Percentiles rank a stretch among this genome's conserved stretches.
These are phyloP conservation scores for Lagria hirta DNA, from an alignment of 2,888 invertebrate genomes.

Conservation along the genomic window DNA sequence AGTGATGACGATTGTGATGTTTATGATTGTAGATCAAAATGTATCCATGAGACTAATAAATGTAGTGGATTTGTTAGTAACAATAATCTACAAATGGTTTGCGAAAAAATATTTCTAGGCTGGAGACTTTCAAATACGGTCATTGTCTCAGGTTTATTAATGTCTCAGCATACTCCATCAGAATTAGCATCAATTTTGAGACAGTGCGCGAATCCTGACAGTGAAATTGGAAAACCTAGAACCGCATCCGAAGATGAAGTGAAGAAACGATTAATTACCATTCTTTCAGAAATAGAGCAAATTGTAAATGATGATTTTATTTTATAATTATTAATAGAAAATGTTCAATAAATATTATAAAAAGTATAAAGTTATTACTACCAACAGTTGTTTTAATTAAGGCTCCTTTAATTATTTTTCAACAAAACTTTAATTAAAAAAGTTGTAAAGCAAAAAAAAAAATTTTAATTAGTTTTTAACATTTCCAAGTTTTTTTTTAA, in stretches of 20 bases:
- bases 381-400: too few relatives aligned
- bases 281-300: constrained; percentile 58
- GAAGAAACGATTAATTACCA: constrained; percentile 57
- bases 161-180: constrained; percentile 62
- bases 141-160: constrained; percentile 62
- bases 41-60: constrained; percentile 56
- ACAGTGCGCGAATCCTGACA: constrained; percentile 61
- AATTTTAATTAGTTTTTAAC: too few relatives aligned
- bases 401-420: too few relatives aligned
- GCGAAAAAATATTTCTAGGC: constrained; percentile 66
- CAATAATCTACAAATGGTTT: constrained; percentile 68
- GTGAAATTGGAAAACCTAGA: constrained; percentile 55
- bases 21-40: constrained; percentile 66
- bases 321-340: too few relatives aligned
- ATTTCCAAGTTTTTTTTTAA: too few relatives aligned
- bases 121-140: constrained; percentile 64
- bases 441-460: too few relatives aligned
- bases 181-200: constrained; percentile 60
- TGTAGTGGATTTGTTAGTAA: constrained; percentile 62
- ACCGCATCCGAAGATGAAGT: constrained; percentile 55
- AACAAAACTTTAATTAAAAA: too few relatives aligned
- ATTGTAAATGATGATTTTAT: too few relatives aligned
- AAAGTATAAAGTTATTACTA: too few relatives aligned
- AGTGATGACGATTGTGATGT: constrained; percentile 67
- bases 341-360: too few relatives aligned